Base-by-base conservation (phyloP, 1,140 invertebrate species). In the Pantala flavescens region DNA sequence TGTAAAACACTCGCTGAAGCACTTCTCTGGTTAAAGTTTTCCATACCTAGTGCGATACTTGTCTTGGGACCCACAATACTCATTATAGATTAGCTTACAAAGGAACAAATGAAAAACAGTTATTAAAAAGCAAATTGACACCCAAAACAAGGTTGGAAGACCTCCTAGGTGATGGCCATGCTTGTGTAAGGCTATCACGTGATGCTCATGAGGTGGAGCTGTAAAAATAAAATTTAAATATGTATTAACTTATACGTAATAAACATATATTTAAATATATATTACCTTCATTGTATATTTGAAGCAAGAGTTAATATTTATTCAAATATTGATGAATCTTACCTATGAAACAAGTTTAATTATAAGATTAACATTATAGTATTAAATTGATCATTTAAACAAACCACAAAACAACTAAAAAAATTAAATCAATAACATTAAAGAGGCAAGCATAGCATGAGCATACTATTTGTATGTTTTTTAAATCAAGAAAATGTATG, bases 81-180 rank as follows among this genome's bases (percentile, higher is more conserved):
- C 95, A 79, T 93, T 95, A 82, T 94, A 92, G 77, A 98, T 94
- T 73, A 98, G 86, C 84, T 96, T 95, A 84, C 93, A 94, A 11
- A 98, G 86, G 84, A 98, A 98, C 76, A 98, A 84, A 85, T 98
- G 96, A 83, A 98, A 98, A 77, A 97, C 87, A 76, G 96, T 86
- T 77, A 98, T 94, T 75, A 98, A 86, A 80, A 94, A 89, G 79
- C 90, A 90, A 77, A 98, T 91, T 21, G 93, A 91, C 0, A 96
- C 88, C 96, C 96, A 98, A 83, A 98, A 97, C 49, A 98, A 84
- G 0, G 92, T 93, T 23, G 96, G 95, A 74, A 98, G 82, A 0
- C 95, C 94, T 71, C 94, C 95, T 75, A 95, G 86, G 77, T 92
- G 91, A 84, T 96, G 91, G 0, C 96, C 96, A 82, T 97, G 95